Evolutionary conservation across 2,797 vertebrate genomes (phyloP).

Genomic region (Lates japonicus): DNA sequence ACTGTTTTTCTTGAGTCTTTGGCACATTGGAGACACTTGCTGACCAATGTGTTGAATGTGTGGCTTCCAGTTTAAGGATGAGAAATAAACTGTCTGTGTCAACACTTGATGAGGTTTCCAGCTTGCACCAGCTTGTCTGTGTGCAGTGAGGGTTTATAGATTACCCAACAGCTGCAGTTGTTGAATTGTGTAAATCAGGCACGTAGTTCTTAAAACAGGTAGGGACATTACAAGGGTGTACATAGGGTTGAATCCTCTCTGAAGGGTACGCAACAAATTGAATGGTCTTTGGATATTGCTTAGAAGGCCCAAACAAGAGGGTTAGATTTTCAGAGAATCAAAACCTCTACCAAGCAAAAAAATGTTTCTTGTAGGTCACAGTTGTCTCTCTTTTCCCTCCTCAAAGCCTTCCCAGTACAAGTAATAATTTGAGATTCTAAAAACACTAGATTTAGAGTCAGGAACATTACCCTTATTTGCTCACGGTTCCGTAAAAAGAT

Average conservation of each 20-base stretch:
- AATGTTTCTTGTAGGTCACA: not conserved
- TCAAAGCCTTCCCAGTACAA: not conserved
- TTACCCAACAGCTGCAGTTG: not conserved
- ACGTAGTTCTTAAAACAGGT: not conserved
- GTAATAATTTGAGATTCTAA: not conserved
- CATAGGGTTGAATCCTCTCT: too few relatives aligned
- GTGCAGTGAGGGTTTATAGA: too few relatives aligned
- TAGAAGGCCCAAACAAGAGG: not conserved
- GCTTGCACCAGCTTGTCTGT: not conserved
- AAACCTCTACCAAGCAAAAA: too few relatives aligned
- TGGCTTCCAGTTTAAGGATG: not conserved
- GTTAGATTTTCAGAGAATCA: not conserved
- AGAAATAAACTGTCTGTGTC: slow-evolving; percentile 7
- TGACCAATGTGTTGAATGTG: not conserved
- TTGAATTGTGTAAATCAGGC: not conserved
- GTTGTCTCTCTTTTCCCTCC: not conserved
- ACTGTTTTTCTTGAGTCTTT: not conserved
- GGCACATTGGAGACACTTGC: not conserved
- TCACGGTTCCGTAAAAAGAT: not conserved
- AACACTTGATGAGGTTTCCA: not conserved
- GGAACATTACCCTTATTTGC: not conserved
- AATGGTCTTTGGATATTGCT: not conserved
- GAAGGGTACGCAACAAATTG: not conserved
- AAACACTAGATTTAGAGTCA: not conserved
- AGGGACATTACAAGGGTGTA: not conserved